These are phyloP conservation scores for Aproaerema taeniolella DNA, from an alignment of 2,888 invertebrate genomes.

Conservation along the genomic window DNA sequence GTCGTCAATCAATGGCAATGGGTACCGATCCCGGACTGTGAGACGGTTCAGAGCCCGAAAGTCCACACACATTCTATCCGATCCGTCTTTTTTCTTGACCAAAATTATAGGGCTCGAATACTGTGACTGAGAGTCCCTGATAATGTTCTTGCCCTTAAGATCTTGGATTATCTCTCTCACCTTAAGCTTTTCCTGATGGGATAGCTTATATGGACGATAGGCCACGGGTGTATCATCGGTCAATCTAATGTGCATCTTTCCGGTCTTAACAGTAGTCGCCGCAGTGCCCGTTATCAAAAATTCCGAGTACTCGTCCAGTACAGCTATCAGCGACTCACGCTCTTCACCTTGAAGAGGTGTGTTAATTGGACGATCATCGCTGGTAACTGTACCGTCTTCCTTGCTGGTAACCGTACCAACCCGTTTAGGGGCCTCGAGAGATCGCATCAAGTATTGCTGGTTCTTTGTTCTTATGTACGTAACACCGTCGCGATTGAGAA, in stretches of 20 bases:
- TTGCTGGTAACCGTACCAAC: not conserved
- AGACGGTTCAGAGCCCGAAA: constrained; percentile 3
- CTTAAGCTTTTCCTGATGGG: constrained; percentile 6
- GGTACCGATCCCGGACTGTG: constrained; percentile 10
- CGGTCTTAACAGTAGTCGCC: not conserved
- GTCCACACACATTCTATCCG: constrained; percentile 11
- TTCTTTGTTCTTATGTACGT: constrained; percentile 3
- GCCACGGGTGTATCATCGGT: constrained; percentile 2
- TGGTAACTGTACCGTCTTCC: no score
- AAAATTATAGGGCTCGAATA: constrained; percentile 27
- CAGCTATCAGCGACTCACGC: not conserved
- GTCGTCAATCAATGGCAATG: constrained; percentile 9
- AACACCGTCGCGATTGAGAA: constrained; percentile 3
- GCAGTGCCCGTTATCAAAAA: constrained; percentile 1
- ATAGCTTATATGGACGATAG: constrained; percentile 10
- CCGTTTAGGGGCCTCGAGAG: not conserved
- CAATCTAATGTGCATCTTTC: constrained; percentile 1
- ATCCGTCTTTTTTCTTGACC: constrained; percentile 22
- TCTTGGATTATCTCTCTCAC: constrained; percentile 12
- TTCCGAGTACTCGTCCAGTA: not conserved
- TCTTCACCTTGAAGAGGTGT: constrained; percentile 2
- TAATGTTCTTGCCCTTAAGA: constrained; percentile 9
- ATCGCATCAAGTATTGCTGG: not conserved
- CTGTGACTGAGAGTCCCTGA: constrained; percentile 17
- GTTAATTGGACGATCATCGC: no score